Evolutionary conservation across 2,797 vertebrate species (phyloP), one percentile per base, ranked within the genome.

Genomic region (Dermochelys coriacea): DNA sequence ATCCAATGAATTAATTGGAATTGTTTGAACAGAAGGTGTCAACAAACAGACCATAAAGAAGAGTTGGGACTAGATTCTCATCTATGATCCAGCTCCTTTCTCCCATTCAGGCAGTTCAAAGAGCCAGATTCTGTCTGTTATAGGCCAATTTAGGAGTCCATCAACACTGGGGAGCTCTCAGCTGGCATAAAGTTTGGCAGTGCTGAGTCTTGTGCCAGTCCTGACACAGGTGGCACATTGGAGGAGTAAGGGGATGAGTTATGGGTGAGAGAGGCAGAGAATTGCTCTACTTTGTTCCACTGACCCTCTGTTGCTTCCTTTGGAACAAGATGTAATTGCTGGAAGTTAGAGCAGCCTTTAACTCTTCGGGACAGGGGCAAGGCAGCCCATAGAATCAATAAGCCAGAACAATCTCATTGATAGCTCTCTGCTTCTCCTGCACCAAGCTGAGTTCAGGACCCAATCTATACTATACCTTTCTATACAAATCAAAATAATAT

Each of bases 51-150:
- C 14, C 71, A 47, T 15, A 84, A 64, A 5, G 18, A 75, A 10
- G 27, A 57, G 83, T 18, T 11, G 64, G 31, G 18, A 29, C 41
- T 27, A 47, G 71, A 29, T 45, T 74, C 37, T 74, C 12, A 23
- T 45, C 75, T 61, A 81, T 45, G 18, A 10, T 89, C 93, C n/a
- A 51, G 14, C 52, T n/a, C 87, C 93, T 94, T 83, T 52, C 31
- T 37, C 81, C 57, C 79, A 4, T 8, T 21, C 34, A 74, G n/a
- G 52, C 8, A 59, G 57, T 86, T 93, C 55, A 57, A 54, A 75
- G 18, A 83, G 18, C 34, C 5, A 15, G 7, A 61, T 75, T 94
- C n/a, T 47, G 19, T 29, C 37, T 80, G 3, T 9, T 71, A 3
- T 0, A 0, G 71, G 6, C 37, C 88, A 45, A 10, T 77, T 80